Base-by-base conservation (phyloP, 2,888 invertebrate genomes). In the Meghimatium bilineatum region DNA sequence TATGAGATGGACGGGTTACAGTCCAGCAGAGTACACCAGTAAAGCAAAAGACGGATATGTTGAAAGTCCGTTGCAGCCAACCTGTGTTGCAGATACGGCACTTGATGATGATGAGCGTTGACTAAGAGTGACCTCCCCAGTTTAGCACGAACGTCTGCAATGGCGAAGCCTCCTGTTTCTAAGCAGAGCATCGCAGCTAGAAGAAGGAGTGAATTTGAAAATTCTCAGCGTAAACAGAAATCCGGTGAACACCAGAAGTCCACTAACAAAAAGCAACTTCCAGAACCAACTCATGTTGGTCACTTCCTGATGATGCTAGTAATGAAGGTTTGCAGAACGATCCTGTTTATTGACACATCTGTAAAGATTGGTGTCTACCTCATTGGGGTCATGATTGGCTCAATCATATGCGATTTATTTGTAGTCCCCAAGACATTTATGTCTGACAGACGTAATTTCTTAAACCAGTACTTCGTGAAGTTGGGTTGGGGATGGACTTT, bases 401-500 rank as follows among this genome's bases (percentile, higher is more conserved):
- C 98, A 23, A 94, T 98, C 20, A 95, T 98, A 89, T 96, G 96
- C 23, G 98, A 98, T 93, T 96, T 97, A 87, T 95, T 97, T 23
- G 95, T 97, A 93, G 97, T 98, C 0, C 97, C 96, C 92, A 90
- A 87, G 44, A 95, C 96, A 5, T 98, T 97, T 92, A 96, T 99
- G 91, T 96, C 98, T n/a, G 95, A 97, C 92, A 98, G 98, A 89
- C 96, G 96, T 92, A 99, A 98, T 93, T 92, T 98, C 78, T 96
- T 99, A 80, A 99, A 99, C 94, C 95, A 96, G 89, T 97, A 97
- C 93, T 99, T 99, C 93, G 98, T 99, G 0, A 99, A 99, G 94
- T 96, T 97, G 92, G 98, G 98, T 83, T 99, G 99, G 99, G 98
- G 97, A 88, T 99, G 99, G 99, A 97, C 99, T 75, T 94, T 98